Conservation (phyloP, 2,113 vertebrate species). For the Orientallactaga bullata region DNA sequence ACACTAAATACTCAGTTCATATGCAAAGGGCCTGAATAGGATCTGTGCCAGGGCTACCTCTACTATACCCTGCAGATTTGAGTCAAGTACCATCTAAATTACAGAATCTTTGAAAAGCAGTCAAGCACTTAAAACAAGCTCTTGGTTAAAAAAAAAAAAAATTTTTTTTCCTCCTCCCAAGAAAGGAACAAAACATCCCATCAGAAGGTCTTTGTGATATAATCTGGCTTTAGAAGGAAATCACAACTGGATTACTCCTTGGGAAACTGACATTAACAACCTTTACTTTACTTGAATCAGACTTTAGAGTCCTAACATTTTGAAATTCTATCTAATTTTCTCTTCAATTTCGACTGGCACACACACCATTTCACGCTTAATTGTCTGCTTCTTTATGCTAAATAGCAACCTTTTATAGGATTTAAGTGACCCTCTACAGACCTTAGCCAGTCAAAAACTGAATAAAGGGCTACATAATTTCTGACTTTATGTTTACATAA, state of each 20-base stretch:
- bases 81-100: slow-evolving; percentile 66
- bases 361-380: slow-evolving; percentile 16
- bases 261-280: slow-evolving; percentile 39
- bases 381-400: slow-evolving; percentile 39
- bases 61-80: slow-evolving; percentile 1
- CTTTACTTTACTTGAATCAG: slow-evolving; percentile 14
- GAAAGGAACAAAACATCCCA: slow-evolving; percentile 60
- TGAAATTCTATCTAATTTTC: slow-evolving; percentile 33
- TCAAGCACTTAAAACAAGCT: slow-evolving; percentile 62
- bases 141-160: slow-evolving; percentile 51
- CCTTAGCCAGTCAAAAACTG: neutral
- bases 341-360: slow-evolving; percentile 55
- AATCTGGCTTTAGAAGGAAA: slow-evolving; percentile 57
- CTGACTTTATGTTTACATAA: slow-evolving; percentile 17
- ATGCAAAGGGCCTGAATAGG: slow-evolving; percentile 56
- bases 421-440: slow-evolving; percentile 10
- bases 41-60: slow-evolving; percentile 47
- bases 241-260: slow-evolving; percentile 37
- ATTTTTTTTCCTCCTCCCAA: neutral
- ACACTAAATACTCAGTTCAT: slow-evolving; percentile 56
- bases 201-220: slow-evolving; percentile 63
- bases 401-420: neutral
- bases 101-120: slow-evolving; percentile 66
- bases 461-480: slow-evolving; percentile 22
- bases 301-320: slow-evolving; percentile 13